Conservation (phyloP, 1,140 invertebrate species). For the Linepithema humile region DNA sequence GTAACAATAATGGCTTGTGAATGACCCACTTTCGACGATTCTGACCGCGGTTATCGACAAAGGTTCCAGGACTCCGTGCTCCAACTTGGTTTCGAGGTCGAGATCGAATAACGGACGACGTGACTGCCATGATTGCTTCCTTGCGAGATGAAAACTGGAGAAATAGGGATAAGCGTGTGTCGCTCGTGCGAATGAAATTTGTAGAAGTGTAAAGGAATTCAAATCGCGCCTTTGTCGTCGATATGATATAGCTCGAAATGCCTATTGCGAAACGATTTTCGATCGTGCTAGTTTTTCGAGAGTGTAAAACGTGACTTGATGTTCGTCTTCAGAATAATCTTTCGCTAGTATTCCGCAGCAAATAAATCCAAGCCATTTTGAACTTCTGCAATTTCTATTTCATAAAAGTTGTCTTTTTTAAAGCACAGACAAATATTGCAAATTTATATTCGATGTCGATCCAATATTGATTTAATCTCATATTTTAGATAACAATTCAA, state of each 20-base stretch:
- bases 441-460: too few relatives aligned
- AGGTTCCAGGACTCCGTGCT: slow-evolving; percentile 31
- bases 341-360: background rate
- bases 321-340: too few relatives aligned
- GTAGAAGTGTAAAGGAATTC: slow-evolving; percentile 42
- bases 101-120: slow-evolving; percentile 57
- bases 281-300: slow-evolving; percentile 10
- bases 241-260: slow-evolving; percentile 48
- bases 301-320: slow-evolving; percentile 24
- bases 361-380: slow-evolving; percentile 11
- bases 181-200: slow-evolving; percentile 53
- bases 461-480: too few relatives aligned
- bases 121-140: slow-evolving; percentile 57
- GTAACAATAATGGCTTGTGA: slow-evolving; percentile 41
- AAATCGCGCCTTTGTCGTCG: slow-evolving; percentile 50
- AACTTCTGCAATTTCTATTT: background rate
- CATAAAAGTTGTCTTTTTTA: background rate
- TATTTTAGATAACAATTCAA: too few relatives aligned
- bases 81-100: slow-evolving; percentile 40
- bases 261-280: slow-evolving; percentile 43
- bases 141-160: slow-evolving; percentile 58
- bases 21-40: slow-evolving; percentile 30
- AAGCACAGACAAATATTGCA: background rate
- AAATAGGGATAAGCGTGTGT: slow-evolving; percentile 57
- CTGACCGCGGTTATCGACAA: slow-evolving; percentile 30